Percentiles rank a stretch among this genome's conserved stretches.
Evolutionary conservation across 2,888 invertebrate genomes (phyloP).

Genomic region (Coelogynopora nodosa): DNA sequence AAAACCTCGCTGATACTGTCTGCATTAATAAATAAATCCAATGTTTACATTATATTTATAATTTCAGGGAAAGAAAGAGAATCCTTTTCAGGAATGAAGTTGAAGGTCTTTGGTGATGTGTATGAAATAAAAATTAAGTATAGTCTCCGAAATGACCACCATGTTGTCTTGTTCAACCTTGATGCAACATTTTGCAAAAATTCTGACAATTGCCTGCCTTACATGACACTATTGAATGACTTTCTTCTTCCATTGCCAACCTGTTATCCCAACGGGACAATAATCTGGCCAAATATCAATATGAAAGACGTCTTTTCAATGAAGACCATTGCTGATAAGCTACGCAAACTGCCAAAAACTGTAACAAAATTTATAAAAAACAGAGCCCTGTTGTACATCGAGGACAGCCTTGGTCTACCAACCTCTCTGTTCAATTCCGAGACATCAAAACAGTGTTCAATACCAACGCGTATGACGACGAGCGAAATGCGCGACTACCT

Average conservation of each 20-base stretch:
- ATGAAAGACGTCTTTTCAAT: background rate
- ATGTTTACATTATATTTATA: too few species aligned
- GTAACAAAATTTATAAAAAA: background rate
- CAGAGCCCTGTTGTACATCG: background rate
- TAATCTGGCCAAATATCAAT: conserved; percentile 49
- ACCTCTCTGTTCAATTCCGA: background rate
- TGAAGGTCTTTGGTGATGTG: conserved; percentile 49
- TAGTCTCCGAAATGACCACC: conserved; percentile 48
- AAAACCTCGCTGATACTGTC: too few species aligned
- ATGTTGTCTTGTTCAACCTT: conserved; percentile 47
- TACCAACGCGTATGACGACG: background rate
- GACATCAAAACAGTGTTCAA: background rate
- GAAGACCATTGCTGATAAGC: background rate
- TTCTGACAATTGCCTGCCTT: conserved; percentile 49
- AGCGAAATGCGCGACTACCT: background rate
- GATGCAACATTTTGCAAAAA: conserved; percentile 49
- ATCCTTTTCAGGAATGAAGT: conserved; percentile 48
- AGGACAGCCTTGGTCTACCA: background rate
- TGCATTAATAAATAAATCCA: too few species aligned
- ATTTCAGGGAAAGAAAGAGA: conserved; percentile 48
- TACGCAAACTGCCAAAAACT: background rate
- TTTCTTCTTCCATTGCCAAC: conserved; percentile 50
- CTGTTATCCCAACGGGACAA: conserved; percentile 49
- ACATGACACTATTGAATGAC: conserved; percentile 49
- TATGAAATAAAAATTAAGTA: conserved; percentile 48